These are phyloP conservation scores for Burhinus bistriatus DNA, from an alignment of 2,113 vertebrate species.

Conservation along the genomic window DNA sequence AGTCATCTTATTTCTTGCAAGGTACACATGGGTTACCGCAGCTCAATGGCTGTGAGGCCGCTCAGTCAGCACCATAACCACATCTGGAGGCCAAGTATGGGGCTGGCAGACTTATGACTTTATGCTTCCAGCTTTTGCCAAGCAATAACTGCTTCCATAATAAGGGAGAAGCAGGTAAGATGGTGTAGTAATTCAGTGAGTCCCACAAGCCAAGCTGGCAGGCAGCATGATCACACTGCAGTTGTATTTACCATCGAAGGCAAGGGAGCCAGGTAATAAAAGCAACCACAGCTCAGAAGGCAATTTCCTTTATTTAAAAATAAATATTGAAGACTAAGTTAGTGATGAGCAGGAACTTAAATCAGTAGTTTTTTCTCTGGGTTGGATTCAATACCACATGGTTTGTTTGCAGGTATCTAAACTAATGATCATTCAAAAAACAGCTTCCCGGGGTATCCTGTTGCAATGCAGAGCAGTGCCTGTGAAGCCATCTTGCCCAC, in stretches of 20 bases:
- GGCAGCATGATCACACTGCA: background rate
- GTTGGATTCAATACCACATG: background rate
- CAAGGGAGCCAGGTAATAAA: background rate
- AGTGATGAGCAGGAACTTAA: background rate
- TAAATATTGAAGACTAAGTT: background rate
- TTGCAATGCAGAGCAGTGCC: background rate
- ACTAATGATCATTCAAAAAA: background rate
- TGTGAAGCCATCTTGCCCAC: background rate
- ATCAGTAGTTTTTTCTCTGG: background rate
- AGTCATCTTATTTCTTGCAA: background rate
- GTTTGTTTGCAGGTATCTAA: background rate
- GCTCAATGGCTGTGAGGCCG: fast-evolving
- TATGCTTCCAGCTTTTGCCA: background rate
- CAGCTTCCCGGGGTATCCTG: background rate
- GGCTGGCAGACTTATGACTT: background rate
- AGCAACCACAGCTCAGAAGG: background rate
- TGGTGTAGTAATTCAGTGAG: background rate
- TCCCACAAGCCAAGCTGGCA: background rate
- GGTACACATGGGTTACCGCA: fast-evolving
- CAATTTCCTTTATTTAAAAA: background rate
- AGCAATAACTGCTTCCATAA: background rate
- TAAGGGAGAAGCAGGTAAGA: background rate
- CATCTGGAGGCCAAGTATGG: background rate
- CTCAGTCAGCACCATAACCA: background rate
- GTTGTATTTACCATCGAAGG: background rate